These are phyloP conservation scores for Nymphalis urticae DNA, from an alignment of 2,888 invertebrate species.

Conservation along the genomic window DNA sequence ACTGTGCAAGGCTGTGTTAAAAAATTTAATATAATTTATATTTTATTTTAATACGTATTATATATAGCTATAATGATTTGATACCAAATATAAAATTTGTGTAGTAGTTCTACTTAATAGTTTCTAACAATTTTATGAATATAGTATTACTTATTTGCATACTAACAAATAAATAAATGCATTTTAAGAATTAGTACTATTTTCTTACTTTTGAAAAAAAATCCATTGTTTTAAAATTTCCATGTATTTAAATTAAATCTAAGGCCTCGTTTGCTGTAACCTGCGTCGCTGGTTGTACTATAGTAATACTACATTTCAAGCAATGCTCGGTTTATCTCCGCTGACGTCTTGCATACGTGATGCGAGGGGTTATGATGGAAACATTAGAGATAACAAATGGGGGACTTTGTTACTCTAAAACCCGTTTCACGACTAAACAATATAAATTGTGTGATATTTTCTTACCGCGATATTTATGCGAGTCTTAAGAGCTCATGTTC, in stretches of 20 bases:
- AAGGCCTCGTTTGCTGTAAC: not conserved
- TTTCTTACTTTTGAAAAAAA: no score
- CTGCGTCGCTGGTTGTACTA: constrained; percentile 14
- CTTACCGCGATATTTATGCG: constrained; percentile 30
- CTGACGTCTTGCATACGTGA: constrained; percentile 40
- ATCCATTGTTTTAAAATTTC: no score
- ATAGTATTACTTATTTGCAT: no score
- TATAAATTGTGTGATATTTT: constrained; percentile 36
- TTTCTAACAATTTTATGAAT: no score
- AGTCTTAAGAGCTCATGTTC: constrained; percentile 29
- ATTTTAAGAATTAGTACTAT: no score
- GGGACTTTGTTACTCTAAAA: constrained; percentile 37
- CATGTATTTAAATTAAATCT: not conserved
- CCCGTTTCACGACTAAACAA: constrained; percentile 35
- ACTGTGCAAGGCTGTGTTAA: no score
- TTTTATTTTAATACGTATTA: no score
- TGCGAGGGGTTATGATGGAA: constrained; percentile 39
- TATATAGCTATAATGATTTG: no score
- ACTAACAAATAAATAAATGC: no score
- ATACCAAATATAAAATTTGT: no score
- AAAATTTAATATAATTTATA: no score
- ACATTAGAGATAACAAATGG: constrained; percentile 40
- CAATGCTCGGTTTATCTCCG: constrained; percentile 37
- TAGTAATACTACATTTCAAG: constrained; percentile 30
- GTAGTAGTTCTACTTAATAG: no score